These are phyloP conservation scores for Hypsopygia costalis DNA, from an alignment of 2,888 invertebrate genomes.

Conservation along the genomic window DNA sequence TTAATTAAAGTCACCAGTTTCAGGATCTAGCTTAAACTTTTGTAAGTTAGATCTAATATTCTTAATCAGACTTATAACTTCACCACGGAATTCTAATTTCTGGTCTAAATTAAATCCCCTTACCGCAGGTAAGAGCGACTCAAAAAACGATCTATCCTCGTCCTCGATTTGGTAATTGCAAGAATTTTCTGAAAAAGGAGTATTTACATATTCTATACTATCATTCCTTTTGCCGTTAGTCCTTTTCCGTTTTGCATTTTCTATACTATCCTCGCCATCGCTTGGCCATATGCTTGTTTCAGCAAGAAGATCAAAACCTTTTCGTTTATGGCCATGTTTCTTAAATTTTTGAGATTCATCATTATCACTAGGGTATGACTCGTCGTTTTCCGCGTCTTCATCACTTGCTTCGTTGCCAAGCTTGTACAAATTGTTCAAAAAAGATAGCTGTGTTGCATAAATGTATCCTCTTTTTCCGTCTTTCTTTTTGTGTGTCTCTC, in stretches of 20 bases:
- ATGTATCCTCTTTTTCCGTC: constrained; percentile 44
- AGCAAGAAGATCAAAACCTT: constrained; percentile 19
- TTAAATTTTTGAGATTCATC: constrained; percentile 32
- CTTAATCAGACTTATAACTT: constrained; percentile 51
- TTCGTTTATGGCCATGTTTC: constrained; percentile 8
- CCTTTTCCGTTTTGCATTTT: constrained; percentile 39
- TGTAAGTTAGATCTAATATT: constrained; percentile 36
- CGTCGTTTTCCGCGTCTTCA: constrained; percentile 38
- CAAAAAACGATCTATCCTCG: constrained; percentile 62
- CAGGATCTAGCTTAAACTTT: constrained; percentile 30
- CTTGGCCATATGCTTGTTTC: constrained; percentile 35
- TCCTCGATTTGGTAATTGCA: constrained; percentile 35
- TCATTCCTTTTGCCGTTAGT: constrained; percentile 22
- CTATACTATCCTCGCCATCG: constrained; percentile 34
- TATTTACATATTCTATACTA: constrained; percentile 52
- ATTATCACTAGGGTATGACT: constrained; percentile 29
- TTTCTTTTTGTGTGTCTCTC: constrained; percentile 20
- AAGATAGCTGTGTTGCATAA: constrained; percentile 53
- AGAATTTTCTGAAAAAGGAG: constrained; percentile 32
- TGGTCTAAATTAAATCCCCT: constrained; percentile 56
- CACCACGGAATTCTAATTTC: constrained; percentile 57
- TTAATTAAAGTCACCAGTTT: constrained; percentile 12
- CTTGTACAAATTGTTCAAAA: constrained; percentile 46
- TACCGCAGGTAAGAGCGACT: constrained; percentile 58
- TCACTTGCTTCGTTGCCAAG: constrained; percentile 30